These are phyloP conservation scores for Lepidurus packardi DNA, from an alignment of 1,140 invertebrate species.

Conservation along the genomic window DNA sequence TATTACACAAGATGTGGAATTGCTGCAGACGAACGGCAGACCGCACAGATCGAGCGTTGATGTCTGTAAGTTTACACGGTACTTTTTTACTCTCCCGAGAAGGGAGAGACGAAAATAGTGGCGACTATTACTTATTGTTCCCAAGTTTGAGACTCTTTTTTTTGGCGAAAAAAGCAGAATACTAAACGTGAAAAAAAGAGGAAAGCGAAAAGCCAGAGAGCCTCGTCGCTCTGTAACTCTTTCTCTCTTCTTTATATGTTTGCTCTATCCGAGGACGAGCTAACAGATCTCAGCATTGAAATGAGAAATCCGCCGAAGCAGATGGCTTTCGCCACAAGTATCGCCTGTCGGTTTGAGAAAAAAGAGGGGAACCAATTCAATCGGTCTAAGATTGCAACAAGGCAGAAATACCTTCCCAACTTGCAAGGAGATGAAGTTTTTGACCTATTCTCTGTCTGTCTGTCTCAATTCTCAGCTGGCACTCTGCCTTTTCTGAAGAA, in stretches of 20 bases:
- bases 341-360: conserved; percentile 9
- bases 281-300: background rate
- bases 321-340: conserved; percentile 17
- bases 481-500: background rate
- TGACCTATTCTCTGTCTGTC: background rate
- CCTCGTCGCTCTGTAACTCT: background rate
- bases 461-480: background rate
- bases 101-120: background rate
- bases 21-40: background rate
- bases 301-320: conserved; percentile 1
- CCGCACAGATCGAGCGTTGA: background rate
- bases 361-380: background rate
- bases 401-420: background rate
- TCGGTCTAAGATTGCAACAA: background rate
- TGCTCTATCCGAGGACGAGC: background rate
- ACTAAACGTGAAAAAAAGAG: background rate
- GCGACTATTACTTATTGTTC: background rate
- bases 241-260: background rate
- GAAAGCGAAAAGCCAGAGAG: background rate
- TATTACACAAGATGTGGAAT: background rate
- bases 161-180: background rate
- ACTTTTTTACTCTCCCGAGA: background rate
- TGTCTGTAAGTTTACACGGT: background rate
- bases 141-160: background rate
- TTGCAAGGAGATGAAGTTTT: conserved; percentile 2